A percentile compares a stretch with the other conserved stretches of the same genome.
These are phyloP conservation scores for Dimorphilus gyrociliatus DNA, from an alignment of 2,888 invertebrate species.

Conservation along the genomic window DNA sequence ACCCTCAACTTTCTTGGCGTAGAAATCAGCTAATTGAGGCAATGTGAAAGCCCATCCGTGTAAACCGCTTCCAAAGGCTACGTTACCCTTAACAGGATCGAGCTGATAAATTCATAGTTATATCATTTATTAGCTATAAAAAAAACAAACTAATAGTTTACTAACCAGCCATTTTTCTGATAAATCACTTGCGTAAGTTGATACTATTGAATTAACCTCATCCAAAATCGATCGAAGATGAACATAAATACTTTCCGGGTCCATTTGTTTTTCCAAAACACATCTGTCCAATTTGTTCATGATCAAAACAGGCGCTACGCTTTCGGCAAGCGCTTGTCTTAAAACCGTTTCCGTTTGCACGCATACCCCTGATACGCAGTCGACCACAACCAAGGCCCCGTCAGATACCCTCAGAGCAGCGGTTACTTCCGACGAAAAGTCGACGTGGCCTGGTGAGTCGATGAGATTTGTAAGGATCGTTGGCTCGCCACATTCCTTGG, in stretches of 20 bases:
- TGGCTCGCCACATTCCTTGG: neutral
- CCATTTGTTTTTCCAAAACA: slow-evolving; percentile 9
- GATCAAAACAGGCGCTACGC: slow-evolving; percentile 11
- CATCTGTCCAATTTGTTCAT: slow-evolving; percentile 14
- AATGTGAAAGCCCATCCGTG: slow-evolving; percentile 15
- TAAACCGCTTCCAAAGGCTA: slow-evolving; percentile 11
- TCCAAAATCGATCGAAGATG: slow-evolving; percentile 6
- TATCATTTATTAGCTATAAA: neutral
- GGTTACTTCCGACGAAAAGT: slow-evolving; percentile 11
- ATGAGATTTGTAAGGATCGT: slow-evolving; percentile 9
- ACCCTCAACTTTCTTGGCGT: slow-evolving; percentile 6
- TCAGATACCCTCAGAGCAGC: slow-evolving; percentile 10
- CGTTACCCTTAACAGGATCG: slow-evolving; percentile 10
- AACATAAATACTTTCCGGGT: slow-evolving; percentile 8
- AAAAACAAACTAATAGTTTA: neutral
- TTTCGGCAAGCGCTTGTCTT: slow-evolving; percentile 11
- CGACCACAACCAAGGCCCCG: slow-evolving; percentile 11
- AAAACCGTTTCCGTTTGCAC: slow-evolving; percentile 15
- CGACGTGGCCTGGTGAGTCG: slow-evolving; percentile 11
- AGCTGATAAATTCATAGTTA: slow-evolving; percentile 5
- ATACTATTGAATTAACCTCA: slow-evolving; percentile 9
- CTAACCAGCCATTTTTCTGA: neutral
- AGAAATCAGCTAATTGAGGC: slow-evolving; percentile 9
- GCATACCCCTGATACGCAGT: slow-evolving; percentile 11
- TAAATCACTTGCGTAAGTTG: slow-evolving; percentile 7